These are phyloP conservation scores for Falco naumanni DNA, from an alignment of 2,797 vertebrate species.

Conservation along the genomic window DNA sequence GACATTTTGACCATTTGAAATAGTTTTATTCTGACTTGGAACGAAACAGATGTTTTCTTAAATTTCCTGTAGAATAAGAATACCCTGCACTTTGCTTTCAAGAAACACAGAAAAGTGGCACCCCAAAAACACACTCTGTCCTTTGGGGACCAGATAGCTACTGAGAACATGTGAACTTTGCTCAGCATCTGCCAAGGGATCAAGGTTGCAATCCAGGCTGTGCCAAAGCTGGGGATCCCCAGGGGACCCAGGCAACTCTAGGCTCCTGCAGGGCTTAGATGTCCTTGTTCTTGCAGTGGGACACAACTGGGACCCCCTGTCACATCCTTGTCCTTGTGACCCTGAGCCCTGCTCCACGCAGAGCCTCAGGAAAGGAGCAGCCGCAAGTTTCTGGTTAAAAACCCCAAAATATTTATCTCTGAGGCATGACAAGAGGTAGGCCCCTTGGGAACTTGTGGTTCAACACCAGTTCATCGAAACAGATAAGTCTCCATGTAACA, in stretches of 20 bases:
- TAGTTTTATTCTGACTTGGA: neutral
- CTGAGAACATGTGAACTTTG: neutral
- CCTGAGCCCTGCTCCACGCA: neutral
- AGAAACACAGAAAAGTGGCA: neutral
- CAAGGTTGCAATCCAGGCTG: neutral
- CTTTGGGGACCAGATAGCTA: neutral
- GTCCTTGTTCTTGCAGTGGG: too few species aligned
- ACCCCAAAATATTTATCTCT: neutral
- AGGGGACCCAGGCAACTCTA: neutral
- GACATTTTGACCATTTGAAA: neutral
- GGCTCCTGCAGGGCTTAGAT: neutral
- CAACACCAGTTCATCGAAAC: neutral
- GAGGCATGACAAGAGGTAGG: neutral
- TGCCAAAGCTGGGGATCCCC: neutral
- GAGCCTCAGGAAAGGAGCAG: neutral
- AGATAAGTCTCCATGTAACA: rapidly evolving
- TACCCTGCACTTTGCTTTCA: neutral
- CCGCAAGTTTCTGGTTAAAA: neutral
- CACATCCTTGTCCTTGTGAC: neutral
- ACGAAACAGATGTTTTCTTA: neutral
- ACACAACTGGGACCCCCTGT: neutral
- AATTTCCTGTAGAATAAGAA: neutral
- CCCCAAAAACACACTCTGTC: neutral
- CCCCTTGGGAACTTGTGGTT: neutral
- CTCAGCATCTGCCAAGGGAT: neutral